Evolutionary conservation across 2,113 vertebrate genomes (phyloP).

Genomic region (Siphamia tubifer): DNA sequence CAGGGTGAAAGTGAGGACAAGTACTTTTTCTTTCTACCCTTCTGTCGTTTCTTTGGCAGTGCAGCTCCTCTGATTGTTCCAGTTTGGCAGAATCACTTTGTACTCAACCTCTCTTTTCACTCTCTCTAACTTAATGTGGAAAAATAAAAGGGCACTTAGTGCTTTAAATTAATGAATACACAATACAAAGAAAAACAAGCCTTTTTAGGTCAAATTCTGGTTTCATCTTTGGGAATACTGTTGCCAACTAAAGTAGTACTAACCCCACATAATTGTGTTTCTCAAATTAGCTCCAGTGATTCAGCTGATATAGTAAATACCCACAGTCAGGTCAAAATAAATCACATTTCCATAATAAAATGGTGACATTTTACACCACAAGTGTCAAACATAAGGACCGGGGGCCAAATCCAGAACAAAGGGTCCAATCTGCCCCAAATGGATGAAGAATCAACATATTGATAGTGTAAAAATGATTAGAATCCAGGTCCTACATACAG

Average conservation of each 20-base stretch:
- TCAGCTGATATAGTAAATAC: no score
- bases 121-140: conserved; percentile 54
- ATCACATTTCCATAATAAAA: no score
- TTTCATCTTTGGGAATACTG: not conserved
- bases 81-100: conserved; percentile 69
- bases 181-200: conserved; percentile 11
- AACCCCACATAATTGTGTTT: not conserved
- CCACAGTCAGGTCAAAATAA: no score
- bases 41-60: conserved; percentile 72
- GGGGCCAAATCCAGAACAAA: no score
- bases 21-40: conserved; percentile 64
- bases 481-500: no score
- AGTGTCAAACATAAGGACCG: no score
- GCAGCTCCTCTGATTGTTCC: conserved; percentile 61
- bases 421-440: no score
- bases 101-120: conserved; percentile 54
- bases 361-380: no score
- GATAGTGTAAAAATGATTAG: no score
- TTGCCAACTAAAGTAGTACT: not conserved
- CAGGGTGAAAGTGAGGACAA: conserved; percentile 74
- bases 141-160: conserved; percentile 64
- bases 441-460: no score
- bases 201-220: conserved; percentile 5
- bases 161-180: conserved; percentile 45
- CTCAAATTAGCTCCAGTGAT: not conserved